Conservation (phyloP, 2,113 vertebrate species). For the Donacobius atricapilla region DNA sequence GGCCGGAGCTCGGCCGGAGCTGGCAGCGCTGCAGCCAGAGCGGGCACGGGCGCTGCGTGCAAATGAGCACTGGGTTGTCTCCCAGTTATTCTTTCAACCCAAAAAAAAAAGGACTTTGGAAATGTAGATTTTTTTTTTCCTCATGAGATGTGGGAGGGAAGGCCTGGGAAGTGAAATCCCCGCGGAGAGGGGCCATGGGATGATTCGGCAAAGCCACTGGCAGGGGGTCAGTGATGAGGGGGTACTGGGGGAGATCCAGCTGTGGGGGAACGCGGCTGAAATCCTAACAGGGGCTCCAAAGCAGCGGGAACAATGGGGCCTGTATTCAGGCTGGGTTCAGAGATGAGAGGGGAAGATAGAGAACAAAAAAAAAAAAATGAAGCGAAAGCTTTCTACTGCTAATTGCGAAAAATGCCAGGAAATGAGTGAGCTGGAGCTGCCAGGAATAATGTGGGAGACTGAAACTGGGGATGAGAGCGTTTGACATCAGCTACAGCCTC, state of each 20-base stretch:
- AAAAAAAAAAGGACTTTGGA: background rate
- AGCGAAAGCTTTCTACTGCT: conserved; percentile 41
- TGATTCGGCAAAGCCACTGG: background rate
- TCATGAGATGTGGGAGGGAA: background rate
- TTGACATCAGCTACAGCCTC: background rate
- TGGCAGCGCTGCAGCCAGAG: background rate
- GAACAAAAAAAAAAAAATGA: background rate
- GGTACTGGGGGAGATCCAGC: conserved; percentile 5
- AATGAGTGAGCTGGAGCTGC: conserved; percentile 19
- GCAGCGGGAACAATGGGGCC: conserved; percentile 4
- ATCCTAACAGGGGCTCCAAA: background rate
- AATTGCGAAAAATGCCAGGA: conserved; percentile 46
- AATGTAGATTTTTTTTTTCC: background rate
- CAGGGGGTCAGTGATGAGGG: background rate
- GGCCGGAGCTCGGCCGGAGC: background rate
- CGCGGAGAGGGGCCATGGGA: accelerated
- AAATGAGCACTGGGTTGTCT: background rate
- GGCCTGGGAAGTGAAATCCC: background rate
- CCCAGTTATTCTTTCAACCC: accelerated
- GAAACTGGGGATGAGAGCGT: background rate
- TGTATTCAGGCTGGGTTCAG: background rate
- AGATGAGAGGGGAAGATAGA: conserved; percentile 23
- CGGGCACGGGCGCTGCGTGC: background rate
- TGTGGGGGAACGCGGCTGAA: background rate
- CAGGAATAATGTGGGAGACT: background rate